phyloP scores from a whole-genome alignment of 2,113 vertebrate species.

The Tor tambroides region DNA sequence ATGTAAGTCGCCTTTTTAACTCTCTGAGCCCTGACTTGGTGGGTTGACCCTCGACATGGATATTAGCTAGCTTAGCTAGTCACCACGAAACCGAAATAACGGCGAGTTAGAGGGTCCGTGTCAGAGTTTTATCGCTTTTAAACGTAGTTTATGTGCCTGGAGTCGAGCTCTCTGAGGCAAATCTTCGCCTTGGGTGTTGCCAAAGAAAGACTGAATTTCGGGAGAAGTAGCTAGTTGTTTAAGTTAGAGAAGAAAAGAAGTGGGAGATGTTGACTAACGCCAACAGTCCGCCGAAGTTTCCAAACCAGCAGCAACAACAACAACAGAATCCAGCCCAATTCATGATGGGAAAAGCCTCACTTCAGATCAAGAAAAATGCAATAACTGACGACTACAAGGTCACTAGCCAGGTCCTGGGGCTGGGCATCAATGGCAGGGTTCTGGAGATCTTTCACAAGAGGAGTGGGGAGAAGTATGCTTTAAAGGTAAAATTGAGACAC shows the following conservation, averaged over 20 bases:
- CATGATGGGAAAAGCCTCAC: slow-evolving; percentile 76
- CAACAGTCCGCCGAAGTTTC: slow-evolving; percentile 80
- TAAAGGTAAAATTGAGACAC: slow-evolving; percentile 79
- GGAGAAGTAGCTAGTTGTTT: slow-evolving; percentile 14
- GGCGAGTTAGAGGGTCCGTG: not conserved
- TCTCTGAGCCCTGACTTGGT: not conserved
- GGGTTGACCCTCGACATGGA: slow-evolving; percentile 56
- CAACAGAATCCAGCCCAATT: slow-evolving; percentile 68
- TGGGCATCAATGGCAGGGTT: slow-evolving; percentile 96
- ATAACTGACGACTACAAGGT: slow-evolving; percentile 97
- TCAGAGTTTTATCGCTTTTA: slow-evolving; percentile 41
- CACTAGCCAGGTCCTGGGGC: slow-evolving; percentile 90
- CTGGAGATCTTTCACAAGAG: slow-evolving; percentile 90
- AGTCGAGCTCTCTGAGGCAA: slow-evolving; percentile 44
- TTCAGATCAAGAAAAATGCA: slow-evolving; percentile 90
- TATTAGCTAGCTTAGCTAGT: slow-evolving; percentile 59
- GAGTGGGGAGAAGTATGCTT: slow-evolving; percentile 87
- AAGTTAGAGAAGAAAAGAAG: slow-evolving; percentile 23
- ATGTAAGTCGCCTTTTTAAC: not conserved
- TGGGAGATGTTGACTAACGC: slow-evolving; percentile 80
- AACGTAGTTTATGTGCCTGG: slow-evolving; percentile 19
- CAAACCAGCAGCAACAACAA: slow-evolving; percentile 70
- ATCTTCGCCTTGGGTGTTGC: slow-evolving; percentile 41
- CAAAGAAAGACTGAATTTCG: slow-evolving; percentile 37
- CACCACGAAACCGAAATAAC: slow-evolving; percentile 36